These are phyloP conservation scores for Colletes gigas DNA, from an alignment of 1,140 invertebrate species.

Conservation along the genomic window DNA sequence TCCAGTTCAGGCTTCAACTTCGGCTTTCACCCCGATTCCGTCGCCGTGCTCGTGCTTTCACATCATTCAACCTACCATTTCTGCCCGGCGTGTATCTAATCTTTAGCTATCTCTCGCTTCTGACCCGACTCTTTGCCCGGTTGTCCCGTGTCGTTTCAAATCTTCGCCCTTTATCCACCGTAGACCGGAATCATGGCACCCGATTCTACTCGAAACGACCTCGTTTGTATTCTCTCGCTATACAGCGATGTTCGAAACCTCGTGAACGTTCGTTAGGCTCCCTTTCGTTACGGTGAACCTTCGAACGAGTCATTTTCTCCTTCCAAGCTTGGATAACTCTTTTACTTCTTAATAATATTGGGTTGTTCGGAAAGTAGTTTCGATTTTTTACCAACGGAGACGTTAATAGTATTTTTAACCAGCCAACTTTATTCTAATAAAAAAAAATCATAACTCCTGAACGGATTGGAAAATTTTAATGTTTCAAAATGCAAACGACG, in stretches of 20 bases:
- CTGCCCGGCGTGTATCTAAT: constrained; percentile 43
- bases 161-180: constrained; percentile 17
- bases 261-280: not conserved
- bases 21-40: not conserved
- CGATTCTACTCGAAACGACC: too few species aligned
- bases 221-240: not conserved
- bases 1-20: constrained; percentile 28
- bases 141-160: not conserved
- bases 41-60: not conserved
- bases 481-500: too few species aligned
- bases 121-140: not conserved
- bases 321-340: too few species aligned
- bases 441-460: too few species aligned
- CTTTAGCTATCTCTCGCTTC: constrained; percentile 30
- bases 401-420: too few species aligned
- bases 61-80: not conserved
- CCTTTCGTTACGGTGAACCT: not conserved
- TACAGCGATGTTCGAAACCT: not conserved
- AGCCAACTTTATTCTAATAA: too few species aligned
- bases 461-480: too few species aligned
- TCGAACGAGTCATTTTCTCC: too few species aligned
- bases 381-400: too few species aligned
- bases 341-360: too few species aligned
- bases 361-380: too few species aligned
- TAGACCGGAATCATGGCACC: not conserved